These are phyloP conservation scores for Melanostoma mellinum DNA, from an alignment of 2,888 invertebrate genomes.

Conservation along the genomic window DNA sequence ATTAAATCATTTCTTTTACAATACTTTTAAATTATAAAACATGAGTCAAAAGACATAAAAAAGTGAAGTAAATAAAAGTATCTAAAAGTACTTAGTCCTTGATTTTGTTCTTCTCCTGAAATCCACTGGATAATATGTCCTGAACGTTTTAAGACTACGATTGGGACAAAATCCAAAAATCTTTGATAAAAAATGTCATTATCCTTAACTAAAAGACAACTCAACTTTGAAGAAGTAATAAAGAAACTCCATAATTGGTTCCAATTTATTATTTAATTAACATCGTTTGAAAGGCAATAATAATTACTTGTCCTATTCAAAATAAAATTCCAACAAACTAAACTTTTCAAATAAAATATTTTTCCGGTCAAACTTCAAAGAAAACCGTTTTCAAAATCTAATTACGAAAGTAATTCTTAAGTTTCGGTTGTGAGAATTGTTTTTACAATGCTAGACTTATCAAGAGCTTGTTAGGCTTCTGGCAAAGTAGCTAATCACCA, in stretches of 20 bases:
- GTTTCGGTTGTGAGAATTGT: conserved; percentile 50
- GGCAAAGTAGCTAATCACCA: conserved; percentile 55
- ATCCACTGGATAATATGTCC: too few species aligned
- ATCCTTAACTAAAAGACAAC: conserved; percentile 15
- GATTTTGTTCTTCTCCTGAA: too few species aligned
- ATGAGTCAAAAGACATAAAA: too few species aligned
- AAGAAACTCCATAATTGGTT: conserved; percentile 24
- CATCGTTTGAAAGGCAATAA: conserved; percentile 28
- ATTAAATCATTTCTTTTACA: too few species aligned
- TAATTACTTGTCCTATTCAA: conserved; percentile 29
- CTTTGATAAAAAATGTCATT: background rate
- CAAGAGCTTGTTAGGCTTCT: conserved; percentile 56
- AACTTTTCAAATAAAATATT: conserved; percentile 58
- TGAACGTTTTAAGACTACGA: too few species aligned
- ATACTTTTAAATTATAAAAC: too few species aligned
- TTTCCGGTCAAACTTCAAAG: conserved; percentile 50
- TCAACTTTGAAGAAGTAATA: conserved; percentile 9
- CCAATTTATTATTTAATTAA: conserved; percentile 43
- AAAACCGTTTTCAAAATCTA: conserved; percentile 60
- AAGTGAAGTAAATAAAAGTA: too few species aligned
- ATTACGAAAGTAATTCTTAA: conserved; percentile 62
- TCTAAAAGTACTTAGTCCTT: too few species aligned
- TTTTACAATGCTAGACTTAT: conserved; percentile 43
- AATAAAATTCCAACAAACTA: conserved; percentile 1
- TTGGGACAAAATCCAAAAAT: too few species aligned